A percentile compares a stretch with the other conserved stretches of the same genome.
phyloP scores from a whole-genome alignment of 2,797 vertebrate species.

The Rhinogobio ventralis region DNA sequence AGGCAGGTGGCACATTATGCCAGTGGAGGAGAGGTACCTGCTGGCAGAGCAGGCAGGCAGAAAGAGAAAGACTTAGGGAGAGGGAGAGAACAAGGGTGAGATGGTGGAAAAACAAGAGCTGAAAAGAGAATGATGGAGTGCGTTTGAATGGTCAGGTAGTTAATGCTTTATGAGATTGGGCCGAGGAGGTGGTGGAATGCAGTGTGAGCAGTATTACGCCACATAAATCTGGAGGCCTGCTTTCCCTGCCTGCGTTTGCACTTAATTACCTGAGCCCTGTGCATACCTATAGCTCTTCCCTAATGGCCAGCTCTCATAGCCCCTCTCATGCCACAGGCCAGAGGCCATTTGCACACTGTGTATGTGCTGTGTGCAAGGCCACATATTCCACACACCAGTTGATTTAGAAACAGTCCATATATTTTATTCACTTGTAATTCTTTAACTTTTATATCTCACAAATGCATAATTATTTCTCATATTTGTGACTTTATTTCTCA shows the following conservation, averaged over 20 bases:
- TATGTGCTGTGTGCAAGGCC: slow-evolving; percentile 42
- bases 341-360: slow-evolving; percentile 37
- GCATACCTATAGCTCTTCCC: slow-evolving; percentile 67
- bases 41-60: slow-evolving; percentile 61
- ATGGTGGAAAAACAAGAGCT: slow-evolving; percentile 55
- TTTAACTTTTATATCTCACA: background rate
- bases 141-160: slow-evolving; percentile 73
- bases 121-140: slow-evolving; percentile 68
- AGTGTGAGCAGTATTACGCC: slow-evolving; percentile 69
- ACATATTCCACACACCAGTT: background rate
- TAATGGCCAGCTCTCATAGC: slow-evolving; percentile 59
- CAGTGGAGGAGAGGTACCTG: slow-evolving; percentile 60
- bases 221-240: slow-evolving; percentile 69
- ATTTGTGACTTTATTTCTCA: background rate
- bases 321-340: slow-evolving; percentile 68
- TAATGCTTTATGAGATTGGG: slow-evolving; percentile 72
- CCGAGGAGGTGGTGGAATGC: slow-evolving; percentile 66
- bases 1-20: slow-evolving; percentile 73
- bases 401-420: slow-evolving; percentile 5
- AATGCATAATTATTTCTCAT: background rate
- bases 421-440: background rate
- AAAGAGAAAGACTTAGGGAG: slow-evolving; percentile 47
- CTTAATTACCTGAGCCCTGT: slow-evolving; percentile 70
- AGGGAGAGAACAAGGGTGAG: slow-evolving; percentile 57
- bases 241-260: slow-evolving; percentile 66